A percentile compares a stretch with the other conserved stretches of the same genome.
phyloP scores from a whole-genome alignment of 2,797 vertebrate species.

The Artibeus jamaicensis region DNA sequence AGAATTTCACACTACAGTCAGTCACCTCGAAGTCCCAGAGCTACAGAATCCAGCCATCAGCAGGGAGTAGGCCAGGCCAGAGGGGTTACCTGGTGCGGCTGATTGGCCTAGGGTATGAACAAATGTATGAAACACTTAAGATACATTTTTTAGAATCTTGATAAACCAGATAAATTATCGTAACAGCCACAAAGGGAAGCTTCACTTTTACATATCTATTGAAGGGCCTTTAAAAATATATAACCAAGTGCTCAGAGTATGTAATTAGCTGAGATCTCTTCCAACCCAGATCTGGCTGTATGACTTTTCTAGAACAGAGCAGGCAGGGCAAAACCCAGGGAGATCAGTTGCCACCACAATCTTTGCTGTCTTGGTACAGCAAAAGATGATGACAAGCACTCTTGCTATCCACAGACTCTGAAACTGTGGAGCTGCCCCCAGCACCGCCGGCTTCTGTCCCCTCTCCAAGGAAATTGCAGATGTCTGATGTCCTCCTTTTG shows the following conservation, averaged over 20 bases:
- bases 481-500: background rate
- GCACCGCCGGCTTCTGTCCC: background rate
- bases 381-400: background rate
- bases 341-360: background rate
- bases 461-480: background rate
- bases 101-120: background rate
- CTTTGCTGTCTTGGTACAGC: background rate
- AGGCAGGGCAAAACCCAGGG: background rate
- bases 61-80: background rate
- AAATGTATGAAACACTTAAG: background rate
- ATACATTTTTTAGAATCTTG: constrained; percentile 7
- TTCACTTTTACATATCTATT: background rate
- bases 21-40: background rate
- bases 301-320: background rate
- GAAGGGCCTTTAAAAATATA: background rate
- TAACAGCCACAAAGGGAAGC: background rate
- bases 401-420: rapidly evolving
- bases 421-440: background rate
- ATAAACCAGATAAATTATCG: background rate
- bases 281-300: background rate
- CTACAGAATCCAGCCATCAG: background rate
- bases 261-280: background rate
- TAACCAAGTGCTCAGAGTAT: background rate
- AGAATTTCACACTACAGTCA: background rate
- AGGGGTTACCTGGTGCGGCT: background rate